phyloP scores from a whole-genome alignment of 2,888 invertebrate species.

The Caenorhabditis afra region DNA sequence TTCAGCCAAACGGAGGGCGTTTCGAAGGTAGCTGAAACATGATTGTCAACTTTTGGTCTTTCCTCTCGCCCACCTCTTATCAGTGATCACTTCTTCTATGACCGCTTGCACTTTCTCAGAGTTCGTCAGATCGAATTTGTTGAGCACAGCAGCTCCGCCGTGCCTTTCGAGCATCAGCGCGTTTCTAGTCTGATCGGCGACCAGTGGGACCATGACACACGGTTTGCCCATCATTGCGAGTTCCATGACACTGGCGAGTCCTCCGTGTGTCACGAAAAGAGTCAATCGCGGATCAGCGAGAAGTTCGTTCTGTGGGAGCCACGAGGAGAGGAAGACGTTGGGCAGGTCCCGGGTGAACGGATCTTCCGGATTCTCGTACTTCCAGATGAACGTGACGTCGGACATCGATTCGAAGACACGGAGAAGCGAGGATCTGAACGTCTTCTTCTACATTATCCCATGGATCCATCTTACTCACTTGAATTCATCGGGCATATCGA shows the following conservation, averaged over 20 bases:
- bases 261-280: slow-evolving; percentile 61
- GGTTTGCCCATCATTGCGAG: slow-evolving; percentile 37
- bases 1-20: slow-evolving; percentile 12
- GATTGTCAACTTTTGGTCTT: too few species aligned
- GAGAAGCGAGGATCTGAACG: slow-evolving; percentile 48
- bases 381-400: slow-evolving; percentile 67
- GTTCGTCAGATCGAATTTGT: slow-evolving; percentile 8
- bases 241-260: slow-evolving; percentile 51
- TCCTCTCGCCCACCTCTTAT: slow-evolving; percentile 6
- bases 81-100: slow-evolving; percentile 8
- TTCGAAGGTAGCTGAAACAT: slow-evolving; percentile 4
- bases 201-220: slow-evolving; percentile 27
- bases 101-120: slow-evolving; percentile 5
- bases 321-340: slow-evolving; percentile 62
- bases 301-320: slow-evolving; percentile 70
- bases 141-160: slow-evolving; percentile 25
- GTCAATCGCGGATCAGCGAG: slow-evolving; percentile 54
- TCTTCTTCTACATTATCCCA: neutral
- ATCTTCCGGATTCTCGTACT: slow-evolving; percentile 59
- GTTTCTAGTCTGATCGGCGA: slow-evolving; percentile 50
- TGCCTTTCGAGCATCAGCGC: slow-evolving; percentile 37
- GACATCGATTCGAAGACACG: slow-evolving; percentile 53
- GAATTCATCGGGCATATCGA: slow-evolving; percentile 13
- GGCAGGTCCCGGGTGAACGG: slow-evolving; percentile 15
- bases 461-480: slow-evolving; percentile 1